Percentiles rank a stretch among this genome's conserved stretches.
Conservation (phyloP, 2,888 invertebrate species). For the Theodoxus fluviatilis region DNA sequence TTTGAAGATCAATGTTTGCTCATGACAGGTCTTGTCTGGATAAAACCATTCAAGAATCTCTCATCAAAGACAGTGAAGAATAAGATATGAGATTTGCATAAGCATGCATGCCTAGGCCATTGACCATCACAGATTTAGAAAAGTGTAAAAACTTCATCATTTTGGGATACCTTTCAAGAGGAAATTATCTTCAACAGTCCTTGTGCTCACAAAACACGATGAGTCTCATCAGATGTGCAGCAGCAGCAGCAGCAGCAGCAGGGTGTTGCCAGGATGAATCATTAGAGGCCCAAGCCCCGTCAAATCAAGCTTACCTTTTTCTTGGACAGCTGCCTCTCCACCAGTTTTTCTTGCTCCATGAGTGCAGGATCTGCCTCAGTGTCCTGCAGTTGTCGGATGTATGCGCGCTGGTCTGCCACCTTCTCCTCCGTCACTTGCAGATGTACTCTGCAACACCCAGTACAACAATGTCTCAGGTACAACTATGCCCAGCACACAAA, state of each 20-base stretch:
- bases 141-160: not conserved
- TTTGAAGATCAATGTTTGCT: too few relatives aligned
- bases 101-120: not conserved
- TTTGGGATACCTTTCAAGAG: not conserved
- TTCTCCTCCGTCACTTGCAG: conserved; percentile 48
- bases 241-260: too few relatives aligned
- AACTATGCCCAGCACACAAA: too few relatives aligned
- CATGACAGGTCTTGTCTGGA: too few relatives aligned
- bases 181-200: too few relatives aligned
- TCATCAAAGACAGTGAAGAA: too few relatives aligned
- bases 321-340: conserved; percentile 54
- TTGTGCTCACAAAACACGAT: too few relatives aligned
- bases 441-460: conserved; percentile 43
- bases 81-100: too few relatives aligned
- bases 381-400: conserved; percentile 47
- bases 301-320: conserved; percentile 41
- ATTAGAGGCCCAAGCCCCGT: not conserved
- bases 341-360: conserved; percentile 50
- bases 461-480: not conserved
- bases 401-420: conserved; percentile 52
- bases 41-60: too few relatives aligned
- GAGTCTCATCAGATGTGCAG: too few relatives aligned
- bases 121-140: not conserved
- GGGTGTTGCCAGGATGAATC: not conserved
- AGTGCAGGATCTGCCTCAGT: conserved; percentile 47